Conservation (phyloP, 2,797 vertebrate species). For the Acrocephalus scirpaceus region DNA sequence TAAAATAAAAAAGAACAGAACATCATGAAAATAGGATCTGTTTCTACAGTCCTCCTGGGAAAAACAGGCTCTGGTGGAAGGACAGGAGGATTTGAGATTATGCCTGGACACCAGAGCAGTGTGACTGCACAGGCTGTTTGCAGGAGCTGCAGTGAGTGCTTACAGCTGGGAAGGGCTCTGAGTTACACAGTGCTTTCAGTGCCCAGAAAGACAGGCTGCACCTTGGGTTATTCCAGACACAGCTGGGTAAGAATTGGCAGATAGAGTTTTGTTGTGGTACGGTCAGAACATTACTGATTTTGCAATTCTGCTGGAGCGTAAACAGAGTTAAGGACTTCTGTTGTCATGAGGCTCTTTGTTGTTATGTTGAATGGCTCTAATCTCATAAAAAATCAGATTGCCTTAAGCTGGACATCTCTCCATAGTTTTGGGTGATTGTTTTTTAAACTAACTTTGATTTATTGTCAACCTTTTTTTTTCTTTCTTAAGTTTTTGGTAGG, state of each 20-base stretch:
- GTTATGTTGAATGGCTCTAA: neutral
- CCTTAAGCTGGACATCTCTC: neutral
- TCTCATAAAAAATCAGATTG: neutral
- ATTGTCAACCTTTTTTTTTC: neutral
- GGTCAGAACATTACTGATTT: neutral
- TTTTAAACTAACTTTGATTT: neutral
- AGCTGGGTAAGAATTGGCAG: neutral
- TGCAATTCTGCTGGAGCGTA: neutral
- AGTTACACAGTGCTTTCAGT: accelerated
- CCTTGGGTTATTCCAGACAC: neutral
- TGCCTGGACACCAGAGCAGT: neutral
- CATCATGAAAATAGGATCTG: neutral
- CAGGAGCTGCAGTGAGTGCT: neutral
- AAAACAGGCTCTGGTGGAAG: neutral
- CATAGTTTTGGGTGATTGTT: neutral
- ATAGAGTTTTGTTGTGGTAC: neutral
- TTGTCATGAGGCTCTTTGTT: neutral
- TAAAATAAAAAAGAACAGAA: neutral
- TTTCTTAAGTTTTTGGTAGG: neutral
- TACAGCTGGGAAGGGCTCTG: neutral
- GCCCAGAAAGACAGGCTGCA: neutral
- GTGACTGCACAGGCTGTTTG: neutral
- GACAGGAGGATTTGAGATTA: neutral
- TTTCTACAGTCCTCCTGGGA: neutral
- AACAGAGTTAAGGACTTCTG: neutral